phyloP scores from a whole-genome alignment of 2,888 invertebrate genomes.

The Microctonus aethiopoides region DNA sequence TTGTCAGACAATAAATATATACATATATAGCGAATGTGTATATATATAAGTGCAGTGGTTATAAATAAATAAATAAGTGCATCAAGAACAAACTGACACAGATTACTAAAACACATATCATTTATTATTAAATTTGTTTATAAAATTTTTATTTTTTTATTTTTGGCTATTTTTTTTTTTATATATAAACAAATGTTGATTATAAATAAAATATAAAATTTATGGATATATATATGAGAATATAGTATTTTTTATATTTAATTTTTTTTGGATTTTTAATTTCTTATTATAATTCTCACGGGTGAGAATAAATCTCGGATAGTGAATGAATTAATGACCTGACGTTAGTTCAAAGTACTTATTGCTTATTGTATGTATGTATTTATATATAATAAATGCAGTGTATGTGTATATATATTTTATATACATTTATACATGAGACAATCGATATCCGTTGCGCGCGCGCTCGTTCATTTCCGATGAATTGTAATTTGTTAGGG shows the following conservation, averaged over 20 bases:
- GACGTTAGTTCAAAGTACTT: conserved; percentile 28
- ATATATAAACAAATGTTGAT: no score
- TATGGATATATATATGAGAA: no score
- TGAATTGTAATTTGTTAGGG: conserved; percentile 31
- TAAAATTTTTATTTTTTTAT: no score
- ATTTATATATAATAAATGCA: background rate
- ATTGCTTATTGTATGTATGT: background rate
- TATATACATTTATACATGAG: background rate
- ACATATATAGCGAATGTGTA: background rate
- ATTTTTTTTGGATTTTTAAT: background rate
- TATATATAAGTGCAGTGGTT: background rate
- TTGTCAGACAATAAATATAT: background rate
- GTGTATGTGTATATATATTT: no score
- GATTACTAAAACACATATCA: no score
- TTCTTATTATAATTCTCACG: background rate
- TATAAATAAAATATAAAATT: background rate
- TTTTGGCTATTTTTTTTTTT: no score
- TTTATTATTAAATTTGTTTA: no score
- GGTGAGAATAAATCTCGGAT: background rate
- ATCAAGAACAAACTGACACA: no score
- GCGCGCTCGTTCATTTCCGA: conserved; percentile 23
- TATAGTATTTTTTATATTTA: background rate
- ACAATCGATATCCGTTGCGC: conserved; percentile 33
- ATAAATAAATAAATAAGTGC: no score
- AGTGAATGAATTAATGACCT: conserved; percentile 26